Base-by-base conservation (phyloP, 2,888 invertebrate species). In the Drosophila nigritarsus region DNA sequence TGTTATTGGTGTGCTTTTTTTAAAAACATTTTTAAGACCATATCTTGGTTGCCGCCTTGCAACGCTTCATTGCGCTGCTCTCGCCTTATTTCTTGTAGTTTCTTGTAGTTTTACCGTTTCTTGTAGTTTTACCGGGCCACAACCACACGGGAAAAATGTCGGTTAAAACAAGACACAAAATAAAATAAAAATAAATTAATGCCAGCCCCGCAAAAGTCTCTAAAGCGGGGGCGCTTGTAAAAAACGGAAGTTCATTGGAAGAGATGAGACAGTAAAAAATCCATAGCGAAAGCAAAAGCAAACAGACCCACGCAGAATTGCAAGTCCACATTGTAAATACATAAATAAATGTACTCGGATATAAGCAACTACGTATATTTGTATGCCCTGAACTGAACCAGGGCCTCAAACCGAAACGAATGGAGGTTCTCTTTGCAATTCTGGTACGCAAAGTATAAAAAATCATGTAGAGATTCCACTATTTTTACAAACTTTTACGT, bases 231-330 rank as follows among this genome's bases (percentile, higher is more conserved):
- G 84, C 64, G 85, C n/a, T 58, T 76, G 70, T 77, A 67, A 69
- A 70, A 87, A 89, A 78, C 83, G 87, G 89, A 84, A 84, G 87
- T 84, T 81, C 83, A 78, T 67, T 88, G 74, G 54, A 29, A 48
- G n/a, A 15, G 49, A 55, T 51, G 27, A 7, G 50, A 36, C 4
- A 15, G 8, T 20, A 3, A 15, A 24, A 59, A 42, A 49, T 9
- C n/a, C n/a, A 54, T 20, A 55, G 48, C 7, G 49, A 54, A 49
- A 3, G 3, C 27, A 49, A 45, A 20, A 18, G n/a, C 38, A 48
- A 27, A 13, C 34, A 34, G 34, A 45, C 27, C 18, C 18, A 38
- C 64, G 42, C 24, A 27, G 20, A 38, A 32, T 45, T 34, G n/a
- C 18, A 27, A 30, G 30, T 18, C 27, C 18, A 29, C 18, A 45